Evolutionary conservation across 2,113 vertebrate genomes (phyloP).

Genomic region (Cephalopterus ornatus): DNA sequence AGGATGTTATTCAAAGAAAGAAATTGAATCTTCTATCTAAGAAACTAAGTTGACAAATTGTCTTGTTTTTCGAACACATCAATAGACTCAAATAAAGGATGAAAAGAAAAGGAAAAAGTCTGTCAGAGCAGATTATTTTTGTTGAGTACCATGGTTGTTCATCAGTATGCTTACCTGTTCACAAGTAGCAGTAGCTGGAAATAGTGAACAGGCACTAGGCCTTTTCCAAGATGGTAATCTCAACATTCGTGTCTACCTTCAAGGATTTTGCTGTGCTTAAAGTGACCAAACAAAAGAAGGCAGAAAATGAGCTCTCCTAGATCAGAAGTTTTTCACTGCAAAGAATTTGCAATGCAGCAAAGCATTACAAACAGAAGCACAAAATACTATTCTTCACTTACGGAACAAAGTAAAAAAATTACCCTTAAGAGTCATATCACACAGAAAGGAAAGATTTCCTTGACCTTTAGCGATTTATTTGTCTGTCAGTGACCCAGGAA

Average conservation of each 20-base stretch:
- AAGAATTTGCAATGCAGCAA: not conserved
- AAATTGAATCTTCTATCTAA: not conserved
- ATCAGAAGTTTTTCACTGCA: not conserved
- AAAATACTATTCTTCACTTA: not conserved
- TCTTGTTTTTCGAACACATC: not conserved
- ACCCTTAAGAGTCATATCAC: not conserved
- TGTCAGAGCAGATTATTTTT: not conserved
- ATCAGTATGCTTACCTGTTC: not conserved
- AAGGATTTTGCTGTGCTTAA: not conserved
- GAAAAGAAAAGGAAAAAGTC: not conserved
- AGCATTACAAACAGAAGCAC: not conserved
- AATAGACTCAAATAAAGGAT: not conserved
- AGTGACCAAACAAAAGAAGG: not conserved
- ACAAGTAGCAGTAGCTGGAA: not conserved
- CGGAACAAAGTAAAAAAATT: not conserved
- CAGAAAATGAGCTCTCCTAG: not conserved
- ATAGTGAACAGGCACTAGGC: not conserved
- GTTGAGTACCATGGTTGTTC: not conserved
- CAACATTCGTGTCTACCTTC: not conserved
- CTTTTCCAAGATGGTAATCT: not conserved
- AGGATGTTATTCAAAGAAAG: not conserved
- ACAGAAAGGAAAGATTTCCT: not conserved
- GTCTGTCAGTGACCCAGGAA: not conserved
- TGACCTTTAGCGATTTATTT: not conserved
- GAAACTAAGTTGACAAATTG: not conserved